Evolutionary conservation across 1,140 invertebrate genomes (phyloP).

Genomic region (Pogonus chalceus): DNA sequence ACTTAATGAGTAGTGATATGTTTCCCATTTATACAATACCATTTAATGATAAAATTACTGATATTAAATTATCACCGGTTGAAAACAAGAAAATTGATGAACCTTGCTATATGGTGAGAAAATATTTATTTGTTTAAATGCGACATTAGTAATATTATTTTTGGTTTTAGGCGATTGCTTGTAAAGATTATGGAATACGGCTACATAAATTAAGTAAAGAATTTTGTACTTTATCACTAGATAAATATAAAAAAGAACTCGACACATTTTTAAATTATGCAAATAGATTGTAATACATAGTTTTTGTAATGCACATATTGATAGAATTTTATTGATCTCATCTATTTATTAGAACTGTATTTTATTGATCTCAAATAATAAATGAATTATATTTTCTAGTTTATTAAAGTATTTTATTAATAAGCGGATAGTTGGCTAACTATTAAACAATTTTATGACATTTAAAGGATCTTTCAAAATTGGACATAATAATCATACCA

Average conservation of each 20-base stretch:
- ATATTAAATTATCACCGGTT: constrained; percentile 23
- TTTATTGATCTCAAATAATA: no score
- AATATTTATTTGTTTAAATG: constrained; percentile 1
- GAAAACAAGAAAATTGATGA: constrained; percentile 13
- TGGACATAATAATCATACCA: no score
- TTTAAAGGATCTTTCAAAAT: no score
- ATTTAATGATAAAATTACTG: constrained; percentile 25
- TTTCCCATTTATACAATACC: constrained; percentile 25
- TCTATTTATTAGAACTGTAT: no score
- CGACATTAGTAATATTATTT: background rate
- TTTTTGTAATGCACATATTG: no score
- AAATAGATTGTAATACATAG: constrained; percentile 24
- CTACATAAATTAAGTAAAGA: constrained; percentile 26
- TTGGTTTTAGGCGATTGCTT: constrained; percentile 23
- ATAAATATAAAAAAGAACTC: constrained; percentile 21
- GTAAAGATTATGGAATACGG: constrained; percentile 17
- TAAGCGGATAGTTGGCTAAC: no score
- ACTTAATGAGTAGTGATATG: constrained; percentile 29
- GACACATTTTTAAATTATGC: constrained; percentile 29
- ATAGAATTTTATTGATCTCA: no score
- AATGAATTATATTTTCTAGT: no score
- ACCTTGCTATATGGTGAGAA: constrained; percentile 27
- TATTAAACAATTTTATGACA: no score
- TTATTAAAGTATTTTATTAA: no score
- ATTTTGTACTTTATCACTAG: constrained; percentile 18